A percentile compares a stretch with the other conserved stretches of the same genome.
These are phyloP conservation scores for Tuberolachnus salignus DNA, from an alignment of 2,888 invertebrate species.

Conservation along the genomic window DNA sequence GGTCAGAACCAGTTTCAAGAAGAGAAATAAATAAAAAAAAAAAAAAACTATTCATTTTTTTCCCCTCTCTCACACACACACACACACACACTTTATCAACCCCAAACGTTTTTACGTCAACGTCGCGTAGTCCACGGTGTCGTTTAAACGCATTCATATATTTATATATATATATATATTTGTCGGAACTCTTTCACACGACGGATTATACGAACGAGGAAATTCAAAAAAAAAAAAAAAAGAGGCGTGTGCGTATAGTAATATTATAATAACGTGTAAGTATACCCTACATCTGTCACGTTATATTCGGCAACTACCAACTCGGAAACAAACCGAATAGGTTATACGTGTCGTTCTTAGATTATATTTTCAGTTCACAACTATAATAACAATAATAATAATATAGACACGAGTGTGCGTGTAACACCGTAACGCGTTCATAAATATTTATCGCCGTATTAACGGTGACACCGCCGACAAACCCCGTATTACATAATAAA, in stretches of 20 bases:
- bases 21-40: neutral
- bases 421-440: neutral
- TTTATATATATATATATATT: neutral
- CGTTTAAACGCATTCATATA: neutral
- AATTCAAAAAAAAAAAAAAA: neutral
- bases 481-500: too few species aligned
- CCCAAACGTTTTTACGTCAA: too few species aligned
- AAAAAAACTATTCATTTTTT: neutral
- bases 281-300: conserved; percentile 33
- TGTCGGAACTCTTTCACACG: conserved; percentile 33
- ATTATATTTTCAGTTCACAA: neutral
- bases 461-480: too few species aligned
- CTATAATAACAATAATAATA: neutral
- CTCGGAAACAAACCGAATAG: neutral
- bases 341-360: conserved; percentile 8
- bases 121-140: too few species aligned
- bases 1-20: conserved; percentile 43
- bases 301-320: neutral
- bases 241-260: neutral
- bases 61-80: neutral
- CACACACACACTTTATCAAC: neutral
- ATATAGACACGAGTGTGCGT: neutral
- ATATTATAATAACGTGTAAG: neutral
- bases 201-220: conserved; percentile 17
- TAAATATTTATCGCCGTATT: conserved; percentile 16